phyloP scores from a whole-genome alignment of 2,113 vertebrate species.

The Spilogale gracilis region DNA sequence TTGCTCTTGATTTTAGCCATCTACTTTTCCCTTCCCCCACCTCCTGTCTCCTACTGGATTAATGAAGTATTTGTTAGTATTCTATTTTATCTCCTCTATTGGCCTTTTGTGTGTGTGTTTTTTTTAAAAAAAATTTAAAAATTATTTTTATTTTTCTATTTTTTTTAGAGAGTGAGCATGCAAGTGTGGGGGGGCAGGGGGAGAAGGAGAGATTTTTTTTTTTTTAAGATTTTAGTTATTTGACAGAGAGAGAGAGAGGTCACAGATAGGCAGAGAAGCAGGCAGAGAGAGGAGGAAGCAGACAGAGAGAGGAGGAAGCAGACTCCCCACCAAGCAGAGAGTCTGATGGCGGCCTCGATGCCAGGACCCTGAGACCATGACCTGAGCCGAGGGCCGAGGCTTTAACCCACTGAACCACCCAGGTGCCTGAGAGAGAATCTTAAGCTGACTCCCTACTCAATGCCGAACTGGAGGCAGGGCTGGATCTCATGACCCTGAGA shows the following conservation, averaged over 20 bases:
- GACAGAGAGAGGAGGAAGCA: background rate
- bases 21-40: background rate
- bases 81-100: background rate
- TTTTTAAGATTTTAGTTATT: too few species aligned
- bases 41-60: background rate
- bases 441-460: background rate
- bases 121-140: background rate
- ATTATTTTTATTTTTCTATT: background rate
- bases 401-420: too few species aligned
- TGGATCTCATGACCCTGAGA: background rate
- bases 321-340: too few species aligned
- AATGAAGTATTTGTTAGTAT: background rate
- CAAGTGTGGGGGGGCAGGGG: background rate
- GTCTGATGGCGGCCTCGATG: too few species aligned
- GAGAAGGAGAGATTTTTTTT: background rate
- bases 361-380: too few species aligned
- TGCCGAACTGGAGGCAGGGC: background rate
- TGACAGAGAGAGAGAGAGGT: too few species aligned
- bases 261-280: too few species aligned
- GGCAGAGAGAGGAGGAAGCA: too few species aligned
- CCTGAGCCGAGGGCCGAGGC: too few species aligned
- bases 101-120: background rate
- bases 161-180: background rate
- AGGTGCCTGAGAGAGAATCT: background rate
- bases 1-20: background rate